Conservation (phyloP, 2,113 vertebrate species). For the Rhinolophus ferrumequinum region DNA sequence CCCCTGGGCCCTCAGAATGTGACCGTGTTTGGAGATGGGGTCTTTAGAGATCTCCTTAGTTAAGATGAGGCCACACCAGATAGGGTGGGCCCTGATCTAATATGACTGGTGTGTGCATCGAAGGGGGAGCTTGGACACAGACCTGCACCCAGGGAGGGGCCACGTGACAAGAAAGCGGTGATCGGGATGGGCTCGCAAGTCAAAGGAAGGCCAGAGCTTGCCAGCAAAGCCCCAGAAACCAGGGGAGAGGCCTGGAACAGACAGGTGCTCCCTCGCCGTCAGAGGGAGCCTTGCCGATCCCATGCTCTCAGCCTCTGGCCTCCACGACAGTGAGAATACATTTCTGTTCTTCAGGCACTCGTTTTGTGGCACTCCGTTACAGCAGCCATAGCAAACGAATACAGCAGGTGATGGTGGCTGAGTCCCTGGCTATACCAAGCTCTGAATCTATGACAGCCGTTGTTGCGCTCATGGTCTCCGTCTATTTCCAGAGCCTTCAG, state of each 20-base stretch:
- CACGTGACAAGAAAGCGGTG: neutral
- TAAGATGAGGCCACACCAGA: neutral
- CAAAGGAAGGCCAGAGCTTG: neutral
- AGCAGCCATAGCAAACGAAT: fast-evolving
- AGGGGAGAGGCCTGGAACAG: fast-evolving
- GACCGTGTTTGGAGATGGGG: neutral
- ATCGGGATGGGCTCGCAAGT: neutral
- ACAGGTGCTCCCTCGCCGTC: no score
- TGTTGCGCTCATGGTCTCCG: neutral
- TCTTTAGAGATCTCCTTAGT: neutral
- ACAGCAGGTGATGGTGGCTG: fast-evolving
- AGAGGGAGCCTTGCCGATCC: neutral
- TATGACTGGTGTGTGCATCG: fast-evolving
- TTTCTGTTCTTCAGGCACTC: no score
- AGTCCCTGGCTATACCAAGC: no score
- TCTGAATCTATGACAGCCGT: neutral
- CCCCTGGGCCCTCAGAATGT: neutral
- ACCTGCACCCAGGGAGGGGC: fast-evolving
- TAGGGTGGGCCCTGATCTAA: fast-evolving
- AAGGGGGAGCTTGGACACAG: neutral
- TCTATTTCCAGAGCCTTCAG: neutral
- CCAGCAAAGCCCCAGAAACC: neutral
- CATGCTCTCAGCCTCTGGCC: no score
- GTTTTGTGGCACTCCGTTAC: fast-evolving
- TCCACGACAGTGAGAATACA: fast-evolving